Base-by-base conservation (phyloP, 1,140 invertebrate species). In the Manduca sexta region DNA sequence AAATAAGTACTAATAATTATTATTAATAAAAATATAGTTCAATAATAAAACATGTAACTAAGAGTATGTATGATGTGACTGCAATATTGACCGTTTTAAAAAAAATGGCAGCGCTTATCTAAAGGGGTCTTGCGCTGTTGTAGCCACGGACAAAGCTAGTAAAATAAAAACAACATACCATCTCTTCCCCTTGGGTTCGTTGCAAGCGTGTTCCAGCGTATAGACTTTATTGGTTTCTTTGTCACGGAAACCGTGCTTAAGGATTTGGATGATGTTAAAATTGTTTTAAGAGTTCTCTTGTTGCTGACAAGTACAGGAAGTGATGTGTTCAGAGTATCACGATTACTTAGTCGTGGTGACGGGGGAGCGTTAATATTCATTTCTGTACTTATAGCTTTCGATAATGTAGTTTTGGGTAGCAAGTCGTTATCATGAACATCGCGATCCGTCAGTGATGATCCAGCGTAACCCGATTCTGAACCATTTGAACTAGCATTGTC, bases 391-490 rank as follows among this genome's bases (percentile, higher is more conserved):
- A 17, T 41, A 11, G 11, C 7, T 41, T 41, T 10, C 16, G 21
- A 26, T 26, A 26, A 2, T 1, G 21, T 16, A 21, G 14, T 48
- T 34, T 34, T 49, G 7, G 18, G 12, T 15, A 33, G 18, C 8
- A 21, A 7, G 16, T 73, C 65, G 16, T 44, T 50, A 13, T 66
- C 58, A 34, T 51, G 17, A 38, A 69, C 50, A 52, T 76, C 69
- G 49, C 62, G 58, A 6, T 13, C 11, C 12, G 34, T 13, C 21
- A 69, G 56, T 29, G 59, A 62, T n/a, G 76, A 82, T 18, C 71
- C 73, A 50, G 68, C 58, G 34, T 74, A 78, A 11, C 69, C 74
- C 34, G 76, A 78, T 58, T 83, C 79, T 30, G 76, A 78, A 26
- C 64, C 64, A 43, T 58, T 69, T 5, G 64, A 69, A 58, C 70